A percentile compares a stretch with the other conserved stretches of the same genome.
These are phyloP conservation scores for Ectemnius lituratus DNA, from an alignment of 2,888 invertebrate species.

Conservation along the genomic window DNA sequence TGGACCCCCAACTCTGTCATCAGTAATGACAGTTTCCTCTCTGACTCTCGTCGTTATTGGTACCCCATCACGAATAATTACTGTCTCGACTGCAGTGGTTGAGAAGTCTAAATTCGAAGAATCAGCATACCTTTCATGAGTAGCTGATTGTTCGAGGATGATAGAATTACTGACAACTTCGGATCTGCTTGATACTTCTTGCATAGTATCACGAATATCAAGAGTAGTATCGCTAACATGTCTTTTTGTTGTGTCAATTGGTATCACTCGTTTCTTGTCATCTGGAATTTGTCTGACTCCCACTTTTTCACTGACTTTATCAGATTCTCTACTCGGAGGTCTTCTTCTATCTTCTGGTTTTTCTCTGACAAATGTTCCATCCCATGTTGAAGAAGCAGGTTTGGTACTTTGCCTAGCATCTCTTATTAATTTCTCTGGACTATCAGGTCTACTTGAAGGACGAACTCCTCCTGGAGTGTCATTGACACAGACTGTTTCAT, in stretches of 20 bases:
- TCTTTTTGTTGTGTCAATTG: constrained; percentile 34
- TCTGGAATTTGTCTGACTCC: neutral
- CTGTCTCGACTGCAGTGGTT: constrained; percentile 66
- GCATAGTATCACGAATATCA: constrained; percentile 46
- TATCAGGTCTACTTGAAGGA: constrained; percentile 48
- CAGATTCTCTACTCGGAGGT: constrained; percentile 37
- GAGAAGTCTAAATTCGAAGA: constrained; percentile 64
- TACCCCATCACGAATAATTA: constrained; percentile 66
- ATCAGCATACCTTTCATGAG: constrained; percentile 60
- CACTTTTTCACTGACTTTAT: constrained; percentile 24
- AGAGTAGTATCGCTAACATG: constrained; percentile 60
- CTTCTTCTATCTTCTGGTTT: constrained; percentile 43
- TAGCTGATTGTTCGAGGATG: constrained; percentile 54
- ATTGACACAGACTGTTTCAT: constrained; percentile 50
- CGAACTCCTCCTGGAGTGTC: constrained; percentile 14
- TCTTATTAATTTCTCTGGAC: constrained; percentile 52
- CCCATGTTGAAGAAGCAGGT: constrained; percentile 70
- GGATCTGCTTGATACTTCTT: constrained; percentile 36
- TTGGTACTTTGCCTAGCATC: constrained; percentile 61
- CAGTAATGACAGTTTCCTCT: constrained; percentile 22
- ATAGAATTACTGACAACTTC: constrained; percentile 52
- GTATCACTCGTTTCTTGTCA: neutral
- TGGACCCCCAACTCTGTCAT: constrained; percentile 14
- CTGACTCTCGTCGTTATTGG: constrained; percentile 52
- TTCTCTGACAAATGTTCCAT: constrained; percentile 66